phyloP scores from a whole-genome alignment of 1,140 invertebrate genomes.

The Apolygus lucorum region DNA sequence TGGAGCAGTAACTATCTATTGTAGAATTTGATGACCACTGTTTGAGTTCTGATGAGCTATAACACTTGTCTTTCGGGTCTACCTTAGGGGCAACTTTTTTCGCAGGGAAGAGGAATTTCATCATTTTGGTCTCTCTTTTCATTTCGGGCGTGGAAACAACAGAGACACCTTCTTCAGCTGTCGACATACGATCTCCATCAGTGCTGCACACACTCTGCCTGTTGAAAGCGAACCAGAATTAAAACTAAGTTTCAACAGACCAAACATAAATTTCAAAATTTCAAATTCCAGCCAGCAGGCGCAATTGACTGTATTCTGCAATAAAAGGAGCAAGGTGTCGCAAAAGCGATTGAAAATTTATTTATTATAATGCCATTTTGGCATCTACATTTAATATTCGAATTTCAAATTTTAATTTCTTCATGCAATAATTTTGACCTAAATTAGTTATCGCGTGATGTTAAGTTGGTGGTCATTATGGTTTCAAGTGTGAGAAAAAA shows the following conservation, averaged over 20 bases:
- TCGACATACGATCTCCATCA: constrained; percentile 17
- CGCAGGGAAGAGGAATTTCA: neutral
- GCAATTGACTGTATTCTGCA: neutral
- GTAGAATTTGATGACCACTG: constrained; percentile 27
- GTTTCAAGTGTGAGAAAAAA: too few relatives aligned
- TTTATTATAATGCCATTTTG: neutral
- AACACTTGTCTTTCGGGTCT: neutral
- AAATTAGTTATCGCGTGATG: too few relatives aligned
- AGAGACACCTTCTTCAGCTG: constrained; percentile 18
- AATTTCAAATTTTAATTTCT: too few relatives aligned
- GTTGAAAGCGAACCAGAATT: neutral
- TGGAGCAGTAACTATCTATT: constrained; percentile 28
- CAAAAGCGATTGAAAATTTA: neutral
- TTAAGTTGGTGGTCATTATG: too few relatives aligned
- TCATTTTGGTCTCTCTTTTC: neutral
- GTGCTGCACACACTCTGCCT: constrained; percentile 20
- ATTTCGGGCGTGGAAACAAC: neutral
- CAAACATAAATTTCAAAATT: neutral
- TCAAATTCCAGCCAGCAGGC: neutral
- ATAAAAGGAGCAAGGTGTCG: neutral
- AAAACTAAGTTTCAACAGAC: neutral
- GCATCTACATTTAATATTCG: neutral
- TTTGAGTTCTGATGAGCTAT: neutral
- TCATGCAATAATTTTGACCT: too few relatives aligned
- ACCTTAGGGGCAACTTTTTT: neutral